Conservation (phyloP, 2,797 vertebrate species). For the Chelonia mydas region DNA sequence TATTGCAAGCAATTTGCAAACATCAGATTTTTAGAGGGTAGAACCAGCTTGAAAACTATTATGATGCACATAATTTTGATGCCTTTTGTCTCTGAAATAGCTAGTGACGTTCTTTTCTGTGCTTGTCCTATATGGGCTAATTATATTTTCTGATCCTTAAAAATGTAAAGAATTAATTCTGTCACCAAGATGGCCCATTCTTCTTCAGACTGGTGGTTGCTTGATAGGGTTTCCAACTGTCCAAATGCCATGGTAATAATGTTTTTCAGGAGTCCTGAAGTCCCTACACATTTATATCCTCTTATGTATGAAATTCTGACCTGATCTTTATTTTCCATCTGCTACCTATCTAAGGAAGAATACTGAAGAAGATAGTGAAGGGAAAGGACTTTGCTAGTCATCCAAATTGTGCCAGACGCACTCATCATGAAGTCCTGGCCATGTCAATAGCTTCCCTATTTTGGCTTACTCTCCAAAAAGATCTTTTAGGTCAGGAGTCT, state of each 20-base stretch:
- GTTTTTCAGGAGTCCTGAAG: neutral
- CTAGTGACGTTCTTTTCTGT: neutral
- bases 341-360: neutral
- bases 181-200: neutral
- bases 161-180: neutral
- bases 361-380: neutral
- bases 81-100: neutral
- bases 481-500: neutral
- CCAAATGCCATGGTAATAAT: neutral
- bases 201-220: neutral
- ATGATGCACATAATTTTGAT: neutral
- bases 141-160: neutral
- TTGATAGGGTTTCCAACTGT: neutral
- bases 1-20: neutral
- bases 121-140: neutral
- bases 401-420: neutral
- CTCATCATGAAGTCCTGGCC: fast-evolving
- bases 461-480: neutral
- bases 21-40: neutral
- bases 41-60: neutral
- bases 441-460: neutral
- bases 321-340: neutral
- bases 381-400: neutral
- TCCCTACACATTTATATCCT: fast-evolving
- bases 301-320: neutral